Base-by-base conservation (phyloP, 2,113 vertebrate species). In the Zosterops hypoxanthus region DNA sequence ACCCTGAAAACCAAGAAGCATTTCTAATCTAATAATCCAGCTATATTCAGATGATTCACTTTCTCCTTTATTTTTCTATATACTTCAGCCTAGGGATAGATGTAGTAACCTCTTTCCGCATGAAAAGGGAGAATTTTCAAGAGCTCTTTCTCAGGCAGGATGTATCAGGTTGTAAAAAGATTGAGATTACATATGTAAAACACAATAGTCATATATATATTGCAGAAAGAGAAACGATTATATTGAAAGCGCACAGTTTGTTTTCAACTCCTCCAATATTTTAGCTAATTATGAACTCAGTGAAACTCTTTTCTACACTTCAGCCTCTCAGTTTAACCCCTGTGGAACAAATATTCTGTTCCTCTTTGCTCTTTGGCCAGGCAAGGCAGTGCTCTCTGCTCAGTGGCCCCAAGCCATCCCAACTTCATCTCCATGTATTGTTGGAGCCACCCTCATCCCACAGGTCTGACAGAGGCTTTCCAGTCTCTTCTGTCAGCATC, bases 381-480 rank as follows among this genome's bases (percentile, higher is more conserved):
- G 44, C 57, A 53, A 61, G 47, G 70, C 69, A 77, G 12, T 41
- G 47, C 20, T 53, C 4, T 33, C 26, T 13, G 4, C 46, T 53
- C 60, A 36, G 46, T 20, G 39, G 11, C 50, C 59, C n/a, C 53
- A 76, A 66, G 28, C 23, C 59, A 47, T 52, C 20, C 53, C 8
- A 1, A 14, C 11, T 31, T 60, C 60, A 34, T 13, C 28, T 55
- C 0, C 11, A 0, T 7, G 5, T 17, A 2, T 9, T 64, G 12
- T 34, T 28, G 1, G 6, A 34, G 46, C 56, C 46, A 44, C 44
- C 18, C 46, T 75, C 46, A 33, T 26, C n/a, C 69, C 64, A 39
- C 36, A 61, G 46, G 4, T 36, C 50, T 85, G 46, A 49, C 42
- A 61, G 60, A 61, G 46, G 41, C 24, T 87, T 69, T 82, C 52